phyloP scores from a whole-genome alignment of 2,797 vertebrate genomes.

The Liparis tanakae region DNA sequence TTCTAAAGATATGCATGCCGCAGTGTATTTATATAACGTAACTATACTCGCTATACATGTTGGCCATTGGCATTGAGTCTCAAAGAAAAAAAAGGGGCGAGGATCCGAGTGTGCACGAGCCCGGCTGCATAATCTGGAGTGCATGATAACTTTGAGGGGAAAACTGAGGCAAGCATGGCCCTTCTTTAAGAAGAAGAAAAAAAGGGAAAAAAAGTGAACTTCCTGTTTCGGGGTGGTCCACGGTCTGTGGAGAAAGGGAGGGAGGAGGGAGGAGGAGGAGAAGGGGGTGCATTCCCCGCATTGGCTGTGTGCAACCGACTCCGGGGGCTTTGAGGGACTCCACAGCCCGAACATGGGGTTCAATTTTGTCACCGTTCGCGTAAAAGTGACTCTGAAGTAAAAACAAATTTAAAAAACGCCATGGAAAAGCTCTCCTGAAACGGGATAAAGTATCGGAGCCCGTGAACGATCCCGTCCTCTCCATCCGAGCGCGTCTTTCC shows the following conservation, averaged over 20 bases:
- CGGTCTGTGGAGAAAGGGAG: conserved; percentile 82
- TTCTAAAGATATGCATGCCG: conserved; percentile 10
- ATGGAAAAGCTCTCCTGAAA: conserved; percentile 53
- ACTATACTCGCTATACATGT: not conserved
- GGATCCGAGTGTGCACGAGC: not conserved
- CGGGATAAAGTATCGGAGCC: conserved; percentile 64
- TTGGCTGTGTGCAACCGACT: conserved; percentile 80
- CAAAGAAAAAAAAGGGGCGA: not conserved
- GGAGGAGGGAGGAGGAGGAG: conserved; percentile 52
- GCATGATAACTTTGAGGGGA: conserved; percentile 38
- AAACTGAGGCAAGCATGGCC: conserved; percentile 63
- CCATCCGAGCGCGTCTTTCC: conserved; percentile 75
- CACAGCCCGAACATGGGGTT: conserved; percentile 82
- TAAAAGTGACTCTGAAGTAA: conserved; percentile 53
- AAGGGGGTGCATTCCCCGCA: conserved; percentile 82
- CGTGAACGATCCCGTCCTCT: conserved; percentile 66
- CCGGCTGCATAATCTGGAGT: conserved; percentile 7
- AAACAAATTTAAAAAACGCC: conserved; percentile 7
- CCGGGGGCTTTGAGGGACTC: conserved; percentile 79
- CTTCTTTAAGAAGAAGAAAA: conserved; percentile 76
- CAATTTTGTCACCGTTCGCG: conserved; percentile 69
- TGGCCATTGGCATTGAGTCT: not conserved
- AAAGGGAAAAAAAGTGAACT: conserved; percentile 84
- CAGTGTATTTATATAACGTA: conserved; percentile 42
- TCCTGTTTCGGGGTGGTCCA: conserved; percentile 93